Base-by-base conservation (phyloP, 2,888 invertebrate species). In the Lepidochitona cinerea region DNA sequence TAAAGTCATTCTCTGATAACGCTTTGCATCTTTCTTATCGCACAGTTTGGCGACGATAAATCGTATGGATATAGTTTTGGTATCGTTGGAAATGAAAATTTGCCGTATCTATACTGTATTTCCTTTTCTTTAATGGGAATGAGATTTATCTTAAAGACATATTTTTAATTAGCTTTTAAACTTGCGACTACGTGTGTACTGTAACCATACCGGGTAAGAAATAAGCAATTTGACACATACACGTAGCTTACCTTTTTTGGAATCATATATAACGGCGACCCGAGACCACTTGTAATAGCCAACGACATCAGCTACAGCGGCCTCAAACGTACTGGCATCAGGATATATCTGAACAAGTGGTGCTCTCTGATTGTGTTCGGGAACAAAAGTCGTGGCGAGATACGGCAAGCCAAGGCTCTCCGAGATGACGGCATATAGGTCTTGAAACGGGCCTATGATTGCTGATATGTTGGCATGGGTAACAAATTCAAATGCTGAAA, bases 391-490 rank as follows among this genome's bases (percentile, higher is more conserved):
- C 23, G 86, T 87, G 69, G 88, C 84, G 70, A 88, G 83, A 72
- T 85, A 89, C 0, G 87, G 86, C 6, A 88, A 82, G 26, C 84
- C 83, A 26, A 83, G 79, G 72, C 83, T 78, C 68, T 85, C 83
- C 3, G 85, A 80, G 23, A 85, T 84, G 6, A 79, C 75, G 5
- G 85, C 85, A 35, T 83, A 80, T 18, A 83, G 71, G 71, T 82
- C 78, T 59, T 80, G 81, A 76, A 83, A 88, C 2, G 83, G 82
- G 7, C 88, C 89, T 14, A 89, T 82, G 26, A 88, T 72, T 1
- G 84, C 85, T 23, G 81, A 77, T 3, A 86, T 77, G 37, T 80
- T 80, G 29, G 18, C 32, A 29, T 26, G 12, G 32, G 32, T 4
- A 23, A 59, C 29, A 14, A 23, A 29, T 23, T 59, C 26, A 29